Percentiles rank a stretch among this genome's conserved stretches.
These are phyloP conservation scores for Sciurus vulgaris DNA, from an alignment of 2,797 vertebrate genomes.

Conservation along the genomic window DNA sequence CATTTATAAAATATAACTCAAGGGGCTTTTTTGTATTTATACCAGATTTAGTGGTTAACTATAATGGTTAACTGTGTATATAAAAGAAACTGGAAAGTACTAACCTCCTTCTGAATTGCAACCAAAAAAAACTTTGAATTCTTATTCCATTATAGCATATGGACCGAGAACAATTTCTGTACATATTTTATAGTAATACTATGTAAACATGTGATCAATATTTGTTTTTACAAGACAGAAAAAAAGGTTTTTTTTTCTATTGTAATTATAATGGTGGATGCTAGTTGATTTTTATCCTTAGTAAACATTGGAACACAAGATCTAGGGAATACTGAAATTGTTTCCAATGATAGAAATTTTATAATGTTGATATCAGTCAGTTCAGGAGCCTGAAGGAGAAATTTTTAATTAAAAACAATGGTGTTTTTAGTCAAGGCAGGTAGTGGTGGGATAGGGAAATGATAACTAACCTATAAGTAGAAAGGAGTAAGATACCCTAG, in stretches of 20 bases:
- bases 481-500: neutral
- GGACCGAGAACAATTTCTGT: neutral
- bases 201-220: slow-evolving; percentile 4
- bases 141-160: neutral
- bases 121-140: neutral
- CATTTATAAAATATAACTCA: neutral
- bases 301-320: neutral
- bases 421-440: neutral
- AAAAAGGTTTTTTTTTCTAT: neutral
- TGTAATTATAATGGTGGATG: neutral
- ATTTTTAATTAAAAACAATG: slow-evolving; percentile 18
- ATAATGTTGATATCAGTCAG: neutral
- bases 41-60: neutral
- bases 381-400: neutral
- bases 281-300: neutral
- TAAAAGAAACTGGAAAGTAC: neutral
- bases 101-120: neutral
- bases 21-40: neutral
- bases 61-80: neutral
- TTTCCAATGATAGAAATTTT: neutral
- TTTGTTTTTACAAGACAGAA: neutral
- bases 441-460: neutral
- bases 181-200: slow-evolving; percentile 25
- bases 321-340: neutral
- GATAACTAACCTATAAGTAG: neutral